phyloP scores from a whole-genome alignment of 2,797 vertebrate species.

The Liasis olivaceus region DNA sequence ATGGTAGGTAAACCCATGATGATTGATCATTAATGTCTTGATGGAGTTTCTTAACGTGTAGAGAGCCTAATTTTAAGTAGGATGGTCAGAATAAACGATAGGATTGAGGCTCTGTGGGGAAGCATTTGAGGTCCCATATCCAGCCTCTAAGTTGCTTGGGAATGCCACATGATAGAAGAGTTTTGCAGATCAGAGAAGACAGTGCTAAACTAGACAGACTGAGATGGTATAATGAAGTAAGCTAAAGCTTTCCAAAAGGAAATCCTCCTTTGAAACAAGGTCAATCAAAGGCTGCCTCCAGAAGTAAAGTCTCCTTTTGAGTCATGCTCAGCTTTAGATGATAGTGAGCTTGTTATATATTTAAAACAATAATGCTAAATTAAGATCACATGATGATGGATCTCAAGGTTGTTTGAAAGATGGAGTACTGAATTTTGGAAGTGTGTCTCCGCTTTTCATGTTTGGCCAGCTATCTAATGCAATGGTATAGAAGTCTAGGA shows the following conservation, averaged over 20 bases:
- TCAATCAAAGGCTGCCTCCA: background rate
- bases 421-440: background rate
- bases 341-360: slow-evolving; percentile 6
- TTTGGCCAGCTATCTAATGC: background rate
- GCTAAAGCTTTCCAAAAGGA: background rate
- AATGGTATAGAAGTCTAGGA: background rate
- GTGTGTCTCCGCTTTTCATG: background rate
- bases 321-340: background rate
- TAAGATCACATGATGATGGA: background rate
- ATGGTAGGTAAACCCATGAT: background rate
- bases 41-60: background rate
- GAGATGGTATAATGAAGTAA: background rate
- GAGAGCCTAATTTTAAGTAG: background rate
- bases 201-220: background rate
- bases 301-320: background rate
- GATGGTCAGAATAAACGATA: background rate
- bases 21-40: background rate
- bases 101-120: background rate
- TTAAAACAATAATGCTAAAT: background rate
- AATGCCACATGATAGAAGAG: background rate
- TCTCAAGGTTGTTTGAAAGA: background rate
- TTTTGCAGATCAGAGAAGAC: background rate
- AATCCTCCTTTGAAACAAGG: background rate
- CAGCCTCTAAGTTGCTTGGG: background rate
- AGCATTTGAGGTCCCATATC: background rate